Base-by-base conservation (phyloP, 2,888 invertebrate species). In the Nomada ferruginata region DNA sequence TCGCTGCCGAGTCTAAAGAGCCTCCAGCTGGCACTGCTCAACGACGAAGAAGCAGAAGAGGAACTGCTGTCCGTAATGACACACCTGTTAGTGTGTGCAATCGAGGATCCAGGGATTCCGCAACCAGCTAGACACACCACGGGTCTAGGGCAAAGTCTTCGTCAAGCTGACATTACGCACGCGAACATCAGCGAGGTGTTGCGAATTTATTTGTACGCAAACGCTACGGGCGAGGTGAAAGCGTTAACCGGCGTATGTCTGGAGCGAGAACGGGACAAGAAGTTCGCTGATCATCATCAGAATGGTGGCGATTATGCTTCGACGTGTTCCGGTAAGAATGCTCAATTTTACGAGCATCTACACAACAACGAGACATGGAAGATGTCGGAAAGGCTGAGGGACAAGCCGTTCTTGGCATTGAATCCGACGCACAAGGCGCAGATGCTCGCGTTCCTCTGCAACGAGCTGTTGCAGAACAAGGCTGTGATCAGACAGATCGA, bases 401-500 rank as follows among this genome's bases (percentile, higher is more conserved):
- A 97, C 92, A 97, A 96, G 86, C 97, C 98, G 0, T 98, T 98
- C 94, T 95, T 98, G 76, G 96, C 98, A 0, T 94, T 99, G 3
- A 97, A 96, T 92, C 96, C 98, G 2, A 97, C 97, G 0, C 96
- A 96, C 87, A 99, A 99, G 93, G 97, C 98, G 0, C 96, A 97
- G 85, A 97, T 99, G 90, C 94, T 99, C 65, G 97, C 98, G 1
- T 98, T 97, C 94, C 95, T 99, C 42, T 99, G 99, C 94, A 98
- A 99, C 94, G 99, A 99, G 94, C 95, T 99, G 88, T 95, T 99
- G 61, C 97, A 98, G 94, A 98, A 98, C 94, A 98, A 98, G 94
- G 96, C 97, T 13, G 97, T 99, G 85, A 95, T 97, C 90, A 95
- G 97, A 50, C 98, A 99, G 94, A 97, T 99, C 75, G 99, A 99